A percentile compares a stretch with the other conserved stretches of the same genome.
Evolutionary conservation across 1,140 invertebrate species (phyloP).

Genomic region (Drosophila seguyi): DNA sequence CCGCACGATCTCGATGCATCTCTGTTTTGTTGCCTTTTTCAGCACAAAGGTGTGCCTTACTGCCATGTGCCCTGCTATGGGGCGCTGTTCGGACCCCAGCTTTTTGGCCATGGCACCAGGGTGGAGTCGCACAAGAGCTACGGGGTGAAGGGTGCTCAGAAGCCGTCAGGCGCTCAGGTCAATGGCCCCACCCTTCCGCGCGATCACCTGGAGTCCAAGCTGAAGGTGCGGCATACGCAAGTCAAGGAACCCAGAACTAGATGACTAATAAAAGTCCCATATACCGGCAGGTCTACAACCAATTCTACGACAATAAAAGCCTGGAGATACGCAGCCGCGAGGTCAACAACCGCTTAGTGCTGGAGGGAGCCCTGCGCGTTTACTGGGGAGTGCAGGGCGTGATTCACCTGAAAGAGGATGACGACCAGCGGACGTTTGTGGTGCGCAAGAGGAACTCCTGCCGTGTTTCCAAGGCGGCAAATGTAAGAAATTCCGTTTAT

Average conservation of each 20-base stretch:
- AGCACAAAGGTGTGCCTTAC: constrained; percentile 96
- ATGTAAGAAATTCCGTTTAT: constrained; percentile 45
- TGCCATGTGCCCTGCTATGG: constrained; percentile 96
- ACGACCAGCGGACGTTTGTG: constrained; percentile 92
- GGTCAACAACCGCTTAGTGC: constrained; percentile 91
- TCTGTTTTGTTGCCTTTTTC: constrained; percentile 65
- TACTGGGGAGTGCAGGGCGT: constrained; percentile 94
- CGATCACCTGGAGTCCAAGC: constrained; percentile 91
- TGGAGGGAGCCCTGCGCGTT: constrained; percentile 92
- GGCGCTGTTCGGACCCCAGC: constrained; percentile 93
- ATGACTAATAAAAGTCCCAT: constrained; percentile 10
- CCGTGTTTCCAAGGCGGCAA: constrained; percentile 81
- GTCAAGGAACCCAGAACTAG: no score
- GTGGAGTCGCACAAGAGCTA: constrained; percentile 95
- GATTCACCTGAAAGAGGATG: constrained; percentile 94
- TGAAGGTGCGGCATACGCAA: constrained; percentile 86
- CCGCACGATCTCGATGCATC: constrained; percentile 20
- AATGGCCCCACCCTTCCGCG: constrained; percentile 86
- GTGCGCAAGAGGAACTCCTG: constrained; percentile 90
- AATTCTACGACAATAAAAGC: constrained; percentile 92
- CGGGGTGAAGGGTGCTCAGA: constrained; percentile 88
- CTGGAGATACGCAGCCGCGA: constrained; percentile 91
- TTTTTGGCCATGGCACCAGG: constrained; percentile 94
- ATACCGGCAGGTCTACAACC: constrained; percentile 86
- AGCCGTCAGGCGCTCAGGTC: constrained; percentile 53